Conservation (phyloP, 1,140 invertebrate species). For the Papilio glaucus region DNA sequence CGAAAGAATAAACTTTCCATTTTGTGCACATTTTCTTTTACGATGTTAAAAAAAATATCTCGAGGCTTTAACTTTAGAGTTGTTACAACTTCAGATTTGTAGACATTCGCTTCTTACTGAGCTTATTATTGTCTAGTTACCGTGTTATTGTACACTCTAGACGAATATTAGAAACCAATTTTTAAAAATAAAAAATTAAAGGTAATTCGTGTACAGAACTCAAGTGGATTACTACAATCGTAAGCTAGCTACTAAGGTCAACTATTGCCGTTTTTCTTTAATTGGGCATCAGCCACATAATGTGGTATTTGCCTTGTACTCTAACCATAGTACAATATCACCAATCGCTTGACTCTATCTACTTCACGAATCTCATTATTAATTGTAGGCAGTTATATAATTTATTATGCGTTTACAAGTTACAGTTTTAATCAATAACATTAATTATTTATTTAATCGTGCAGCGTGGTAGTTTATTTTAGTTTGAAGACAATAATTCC, state of each 20-base stretch:
- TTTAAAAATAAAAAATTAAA: too few relatives aligned
- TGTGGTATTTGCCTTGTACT: background rate
- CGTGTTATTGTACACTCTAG: too few relatives aligned
- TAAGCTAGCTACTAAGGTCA: background rate
- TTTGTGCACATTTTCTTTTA: background rate
- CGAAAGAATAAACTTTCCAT: background rate
- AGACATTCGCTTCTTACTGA: too few relatives aligned
- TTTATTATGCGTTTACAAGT: conserved; percentile 12
- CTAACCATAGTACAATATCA: background rate
- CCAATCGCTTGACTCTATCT: background rate
- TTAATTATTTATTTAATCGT: background rate
- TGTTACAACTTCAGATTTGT: too few relatives aligned
- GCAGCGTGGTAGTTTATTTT: background rate
- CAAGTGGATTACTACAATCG: too few relatives aligned
- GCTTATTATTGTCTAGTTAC: too few relatives aligned
- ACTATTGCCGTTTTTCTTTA: conserved; percentile 1
- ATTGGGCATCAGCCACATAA: conserved; percentile 5
- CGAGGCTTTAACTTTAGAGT: background rate
- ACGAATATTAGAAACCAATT: too few relatives aligned
- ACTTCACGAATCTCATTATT: background rate
- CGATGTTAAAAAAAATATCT: background rate
- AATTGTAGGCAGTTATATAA: background rate
- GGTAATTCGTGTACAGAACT: too few relatives aligned
- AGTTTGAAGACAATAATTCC: background rate
- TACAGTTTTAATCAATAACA: conserved; percentile 14